Conservation (phyloP, 2,888 invertebrate genomes). For the Habrosyne pyritoides region DNA sequence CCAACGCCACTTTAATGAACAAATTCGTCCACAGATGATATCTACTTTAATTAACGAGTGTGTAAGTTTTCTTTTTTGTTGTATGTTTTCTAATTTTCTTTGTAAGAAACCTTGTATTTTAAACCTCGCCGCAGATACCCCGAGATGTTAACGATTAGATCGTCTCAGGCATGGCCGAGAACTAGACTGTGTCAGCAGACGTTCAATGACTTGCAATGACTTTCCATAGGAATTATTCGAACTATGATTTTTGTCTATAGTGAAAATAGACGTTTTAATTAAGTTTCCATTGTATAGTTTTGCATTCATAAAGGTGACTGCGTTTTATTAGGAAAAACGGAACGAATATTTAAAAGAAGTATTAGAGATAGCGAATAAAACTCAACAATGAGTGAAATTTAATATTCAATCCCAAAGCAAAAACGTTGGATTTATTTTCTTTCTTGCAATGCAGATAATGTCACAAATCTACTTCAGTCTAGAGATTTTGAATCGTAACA, state of each 20-base stretch:
- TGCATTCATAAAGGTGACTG: no score
- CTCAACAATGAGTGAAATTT: no score
- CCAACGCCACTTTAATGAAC: background rate
- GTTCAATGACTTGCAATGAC: constrained; percentile 6
- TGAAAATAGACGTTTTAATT: background rate
- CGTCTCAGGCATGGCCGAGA: constrained; percentile 14
- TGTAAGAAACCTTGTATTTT: constrained; percentile 10
- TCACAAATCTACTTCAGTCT: no score
- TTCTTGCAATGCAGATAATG: no score
- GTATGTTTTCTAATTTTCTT: constrained; percentile 9
- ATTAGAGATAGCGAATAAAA: no score
- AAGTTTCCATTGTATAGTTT: no score
- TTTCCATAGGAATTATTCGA: constrained; percentile 3
- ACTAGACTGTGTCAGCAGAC: constrained; percentile 29
- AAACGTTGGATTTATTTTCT: no score
- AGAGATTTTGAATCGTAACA: no score
- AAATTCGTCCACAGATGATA: constrained; percentile 5
- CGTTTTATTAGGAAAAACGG: background rate
- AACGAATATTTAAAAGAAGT: no score
- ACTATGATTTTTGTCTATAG: background rate
- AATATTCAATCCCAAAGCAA: no score
- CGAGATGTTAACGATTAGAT: constrained; percentile 38
- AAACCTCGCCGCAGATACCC: constrained; percentile 21
- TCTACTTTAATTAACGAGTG: constrained; percentile 4
- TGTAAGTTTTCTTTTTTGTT: constrained; percentile 8